Percentiles rank a stretch among this genome's conserved stretches.
phyloP scores from a whole-genome alignment of 1,140 invertebrate species.

The Eciton burchellii region DNA sequence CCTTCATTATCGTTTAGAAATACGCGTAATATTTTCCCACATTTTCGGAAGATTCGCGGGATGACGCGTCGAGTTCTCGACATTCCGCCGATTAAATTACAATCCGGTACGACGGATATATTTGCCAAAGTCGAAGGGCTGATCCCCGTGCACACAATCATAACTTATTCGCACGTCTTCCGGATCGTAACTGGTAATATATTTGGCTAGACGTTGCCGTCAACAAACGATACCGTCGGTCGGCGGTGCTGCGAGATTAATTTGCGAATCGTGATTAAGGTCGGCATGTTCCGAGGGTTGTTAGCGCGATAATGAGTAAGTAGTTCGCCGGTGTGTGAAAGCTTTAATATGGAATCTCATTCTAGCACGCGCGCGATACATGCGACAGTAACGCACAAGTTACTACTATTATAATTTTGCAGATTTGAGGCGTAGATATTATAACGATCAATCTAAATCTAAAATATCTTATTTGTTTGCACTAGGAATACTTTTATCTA shows the following conservation, averaged over 20 bases:
- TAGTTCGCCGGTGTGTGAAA: conserved; percentile 49
- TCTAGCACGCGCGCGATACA: not conserved
- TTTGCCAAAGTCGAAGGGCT: conserved; percentile 40
- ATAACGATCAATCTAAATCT: not conserved
- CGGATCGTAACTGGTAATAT: conserved; percentile 41
- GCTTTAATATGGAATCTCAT: conserved; percentile 68
- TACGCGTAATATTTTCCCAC: conserved; percentile 1
- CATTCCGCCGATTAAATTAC: conserved; percentile 55
- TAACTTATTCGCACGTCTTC: conserved; percentile 54
- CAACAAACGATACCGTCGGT: conserved; percentile 51
- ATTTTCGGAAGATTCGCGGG: not conserved
- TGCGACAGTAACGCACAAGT: not conserved
- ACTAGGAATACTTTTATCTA: too few species aligned
- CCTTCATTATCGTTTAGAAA: conserved; percentile 3
- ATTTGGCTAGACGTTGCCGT: conserved; percentile 54
- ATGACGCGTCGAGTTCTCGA: conserved; percentile 34
- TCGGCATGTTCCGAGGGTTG: conserved; percentile 53
- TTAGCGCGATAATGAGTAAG: conserved; percentile 68
- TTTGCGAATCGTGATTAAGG: conserved; percentile 64
- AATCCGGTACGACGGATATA: conserved; percentile 41
- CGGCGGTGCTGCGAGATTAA: conserved; percentile 39
- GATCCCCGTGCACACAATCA: conserved; percentile 52
- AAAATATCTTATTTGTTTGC: too few species aligned
- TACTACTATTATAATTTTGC: conserved; percentile 34
- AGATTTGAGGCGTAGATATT: not conserved